These are phyloP conservation scores for Diglossa cyanea DNA, from an alignment of 2,797 vertebrate genomes.

Conservation along the genomic window DNA sequence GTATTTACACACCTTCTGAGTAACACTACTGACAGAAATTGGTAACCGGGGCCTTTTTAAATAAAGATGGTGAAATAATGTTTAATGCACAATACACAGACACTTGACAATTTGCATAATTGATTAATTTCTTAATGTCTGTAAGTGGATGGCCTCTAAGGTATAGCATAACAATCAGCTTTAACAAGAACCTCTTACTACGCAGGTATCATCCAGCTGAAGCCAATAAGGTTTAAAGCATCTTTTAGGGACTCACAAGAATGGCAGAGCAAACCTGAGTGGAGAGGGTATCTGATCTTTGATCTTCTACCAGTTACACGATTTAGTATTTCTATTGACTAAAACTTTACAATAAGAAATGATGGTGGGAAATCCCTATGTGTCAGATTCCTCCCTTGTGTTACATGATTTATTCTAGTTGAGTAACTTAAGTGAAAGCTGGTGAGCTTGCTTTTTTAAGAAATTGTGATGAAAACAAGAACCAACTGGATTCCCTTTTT, in stretches of 20 bases:
- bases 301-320: background rate
- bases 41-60: background rate
- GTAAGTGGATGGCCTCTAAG: background rate
- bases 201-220: background rate
- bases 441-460: background rate
- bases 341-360: background rate
- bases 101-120: background rate
- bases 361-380: background rate
- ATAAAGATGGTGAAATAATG: background rate
- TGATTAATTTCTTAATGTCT: background rate
- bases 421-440: background rate
- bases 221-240: background rate
- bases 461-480: background rate
- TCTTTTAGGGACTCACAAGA: background rate
- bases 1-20: constrained; percentile 7
- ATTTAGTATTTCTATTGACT: background rate
- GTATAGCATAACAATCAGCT: background rate
- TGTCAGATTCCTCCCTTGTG: background rate
- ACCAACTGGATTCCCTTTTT: background rate
- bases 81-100: background rate
- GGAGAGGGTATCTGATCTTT: background rate
- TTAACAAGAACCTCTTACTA: background rate
- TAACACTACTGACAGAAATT: background rate
- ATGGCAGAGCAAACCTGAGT: background rate
- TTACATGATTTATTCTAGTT: background rate